Base-by-base conservation (phyloP, 2,113 vertebrate species). In the Chaetodon auriga region DNA sequence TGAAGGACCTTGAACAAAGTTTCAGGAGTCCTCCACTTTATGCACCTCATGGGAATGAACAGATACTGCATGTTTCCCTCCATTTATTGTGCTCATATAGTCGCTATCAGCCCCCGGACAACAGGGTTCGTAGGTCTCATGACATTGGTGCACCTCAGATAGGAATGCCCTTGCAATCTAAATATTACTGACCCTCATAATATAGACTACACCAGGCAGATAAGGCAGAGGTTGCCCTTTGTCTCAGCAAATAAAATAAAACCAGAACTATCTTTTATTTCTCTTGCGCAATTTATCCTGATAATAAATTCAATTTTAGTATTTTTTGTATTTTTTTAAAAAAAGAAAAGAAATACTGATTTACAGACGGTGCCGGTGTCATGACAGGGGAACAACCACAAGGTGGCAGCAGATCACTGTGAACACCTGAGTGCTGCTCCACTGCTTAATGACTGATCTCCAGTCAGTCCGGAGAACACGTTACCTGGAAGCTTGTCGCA, bases 341-440 rank as follows among this genome's bases (percentile, higher is more conserved):
- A n/a, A 30, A 30, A 30, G 30, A 30, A 30, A 30, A 30, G 30
- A 30, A 30, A 30, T 30, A 43, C 5, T 43, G 6, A 43, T 43
- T 43, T 43, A 7, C 41, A 43, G 41, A 5, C 6, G 41, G 41
- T 43, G 5, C 41, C 41, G 6, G 9, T 43, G 41, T 43, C 19
- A 51, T 19, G 18, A 19, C 25, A 25, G 9, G 45, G 6, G 36
- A 54, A 6, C 41, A 15, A 14, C 82, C 93, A 89, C 73, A 23
- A 86, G 93, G n/a, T 77, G 87, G 88, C 82, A 92, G 90, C 86
- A 93, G 62, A 89, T 66, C 57, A 38, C 65, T 55, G 12, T 13
- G 16, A 36, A 69, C 46, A 10, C 61, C 36, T 38, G 6, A 23
- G 38, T 11, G 36, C 4, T 11, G 36, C 4, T 15, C 15, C n/a